phyloP scores from a whole-genome alignment of 2,888 invertebrate genomes.

The Pollenia amentaria region DNA sequence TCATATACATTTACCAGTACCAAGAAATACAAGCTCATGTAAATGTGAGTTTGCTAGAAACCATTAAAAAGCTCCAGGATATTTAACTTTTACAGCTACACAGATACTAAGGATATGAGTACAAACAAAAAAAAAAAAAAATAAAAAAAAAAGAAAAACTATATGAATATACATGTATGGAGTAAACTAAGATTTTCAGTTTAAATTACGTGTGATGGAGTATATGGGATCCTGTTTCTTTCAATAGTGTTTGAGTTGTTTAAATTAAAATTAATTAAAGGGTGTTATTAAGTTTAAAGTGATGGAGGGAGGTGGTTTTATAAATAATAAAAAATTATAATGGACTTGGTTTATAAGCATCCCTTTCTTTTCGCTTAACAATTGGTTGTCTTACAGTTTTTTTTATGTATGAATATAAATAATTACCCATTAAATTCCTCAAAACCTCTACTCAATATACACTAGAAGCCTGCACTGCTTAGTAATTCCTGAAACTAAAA shows the following conservation, averaged over 20 bases:
- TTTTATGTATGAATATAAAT: no score
- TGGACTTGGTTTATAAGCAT: no score
- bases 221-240: not conserved
- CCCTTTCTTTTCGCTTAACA: no score
- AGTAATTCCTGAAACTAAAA: no score
- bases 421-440: no score
- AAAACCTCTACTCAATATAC: no score
- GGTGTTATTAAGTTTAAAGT: not conserved
- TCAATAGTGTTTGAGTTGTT: not conserved
- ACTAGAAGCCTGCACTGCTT: no score
- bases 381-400: no score
- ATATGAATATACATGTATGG: not conserved
- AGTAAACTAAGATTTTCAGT: not conserved
- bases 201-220: not conserved
- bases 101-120: not conserved
- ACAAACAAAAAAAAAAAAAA: not conserved
- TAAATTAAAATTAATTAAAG: constrained; percentile 42
- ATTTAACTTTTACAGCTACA: not conserved
- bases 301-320: not conserved
- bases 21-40: not conserved
- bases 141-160: not conserved
- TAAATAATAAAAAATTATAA: no score
- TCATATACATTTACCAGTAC: not conserved
- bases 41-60: not conserved
- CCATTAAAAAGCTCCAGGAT: constrained; percentile 41